phyloP scores from a whole-genome alignment of 2,113 vertebrate species.

The Gnathonemus echidnorhynchus region DNA sequence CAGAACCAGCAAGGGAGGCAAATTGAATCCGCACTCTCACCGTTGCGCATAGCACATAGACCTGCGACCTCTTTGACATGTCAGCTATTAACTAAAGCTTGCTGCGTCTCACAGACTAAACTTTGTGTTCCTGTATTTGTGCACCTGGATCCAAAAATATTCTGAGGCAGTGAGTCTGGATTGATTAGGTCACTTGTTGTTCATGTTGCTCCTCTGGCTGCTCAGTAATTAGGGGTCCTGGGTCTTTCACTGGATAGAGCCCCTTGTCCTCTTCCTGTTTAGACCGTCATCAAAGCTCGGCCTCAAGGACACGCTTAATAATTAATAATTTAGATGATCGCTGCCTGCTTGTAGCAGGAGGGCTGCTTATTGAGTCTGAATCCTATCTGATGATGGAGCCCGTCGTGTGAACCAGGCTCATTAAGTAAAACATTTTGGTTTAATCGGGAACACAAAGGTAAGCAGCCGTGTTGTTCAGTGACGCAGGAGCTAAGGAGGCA shows the following conservation, averaged over 20 bases:
- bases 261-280: conserved; percentile 89
- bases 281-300: conserved; percentile 96
- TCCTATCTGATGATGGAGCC: conserved; percentile 94
- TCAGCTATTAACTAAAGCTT: not conserved
- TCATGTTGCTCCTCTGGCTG: conserved; percentile 71
- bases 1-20: conserved; percentile 15
- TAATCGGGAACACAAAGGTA: conserved; percentile 75
- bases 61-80: conserved; percentile 15
- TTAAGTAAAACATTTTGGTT: conserved; percentile 85
- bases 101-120: not conserved
- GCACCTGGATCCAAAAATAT: not conserved
- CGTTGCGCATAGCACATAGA: conserved; percentile 2
- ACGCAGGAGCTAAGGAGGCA: not conserved
- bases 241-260: conserved; percentile 96
- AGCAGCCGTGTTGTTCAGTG: conserved; percentile 62
- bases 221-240: conserved; percentile 94
- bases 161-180: conserved; percentile 24
- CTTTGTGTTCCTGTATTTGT: not conserved
- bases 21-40: conserved; percentile 7
- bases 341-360: conserved; percentile 90
- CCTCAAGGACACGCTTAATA: conserved; percentile 84
- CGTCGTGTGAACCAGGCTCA: conserved; percentile 85
- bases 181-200: conserved; percentile 65
- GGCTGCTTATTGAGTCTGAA: conserved; percentile 96
- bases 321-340: conserved; percentile 97